These are phyloP conservation scores for Drosophila navojoa DNA, from an alignment of 1,140 invertebrate genomes.

Conservation along the genomic window DNA sequence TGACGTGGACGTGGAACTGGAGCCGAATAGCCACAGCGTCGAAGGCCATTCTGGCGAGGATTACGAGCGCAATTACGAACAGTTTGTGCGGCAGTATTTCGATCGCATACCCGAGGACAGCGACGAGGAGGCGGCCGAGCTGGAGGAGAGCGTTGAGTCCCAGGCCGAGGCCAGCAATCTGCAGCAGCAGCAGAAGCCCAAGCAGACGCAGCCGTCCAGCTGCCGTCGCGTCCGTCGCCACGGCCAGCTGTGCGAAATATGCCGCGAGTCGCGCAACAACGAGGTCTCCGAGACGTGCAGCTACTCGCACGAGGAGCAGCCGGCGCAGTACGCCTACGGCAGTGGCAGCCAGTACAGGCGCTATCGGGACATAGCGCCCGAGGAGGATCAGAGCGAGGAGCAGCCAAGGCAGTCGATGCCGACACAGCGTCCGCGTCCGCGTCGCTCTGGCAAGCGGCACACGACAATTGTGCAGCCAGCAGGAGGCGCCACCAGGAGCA, in stretches of 20 bases:
- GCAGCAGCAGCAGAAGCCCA: constrained; percentile 30
- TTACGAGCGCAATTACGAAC: constrained; percentile 73
- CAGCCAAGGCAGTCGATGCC: not conserved
- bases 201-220: constrained; percentile 9
- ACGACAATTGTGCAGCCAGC: constrained; percentile 15
- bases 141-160: constrained; percentile 36
- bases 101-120: constrained; percentile 35
- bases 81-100: constrained; percentile 74
- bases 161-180: constrained; percentile 37
- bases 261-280: constrained; percentile 57
- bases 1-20: constrained; percentile 17
- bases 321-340: constrained; percentile 62
- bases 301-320: constrained; percentile 61
- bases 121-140: constrained; percentile 1
- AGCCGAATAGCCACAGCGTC: constrained; percentile 35
- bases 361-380: constrained; percentile 35
- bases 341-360: constrained; percentile 59
- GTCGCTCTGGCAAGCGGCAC: constrained; percentile 13
- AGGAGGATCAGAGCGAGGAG: constrained; percentile 6
- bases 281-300: constrained; percentile 74
- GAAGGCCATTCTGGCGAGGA: constrained; percentile 61
- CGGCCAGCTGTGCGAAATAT: constrained; percentile 64
- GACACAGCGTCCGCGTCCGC: not conserved
- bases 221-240: constrained; percentile 39
- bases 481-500: constrained; percentile 4